Base-by-base conservation (phyloP, 1,140 invertebrate species). In the Cryptotermes secundus region DNA sequence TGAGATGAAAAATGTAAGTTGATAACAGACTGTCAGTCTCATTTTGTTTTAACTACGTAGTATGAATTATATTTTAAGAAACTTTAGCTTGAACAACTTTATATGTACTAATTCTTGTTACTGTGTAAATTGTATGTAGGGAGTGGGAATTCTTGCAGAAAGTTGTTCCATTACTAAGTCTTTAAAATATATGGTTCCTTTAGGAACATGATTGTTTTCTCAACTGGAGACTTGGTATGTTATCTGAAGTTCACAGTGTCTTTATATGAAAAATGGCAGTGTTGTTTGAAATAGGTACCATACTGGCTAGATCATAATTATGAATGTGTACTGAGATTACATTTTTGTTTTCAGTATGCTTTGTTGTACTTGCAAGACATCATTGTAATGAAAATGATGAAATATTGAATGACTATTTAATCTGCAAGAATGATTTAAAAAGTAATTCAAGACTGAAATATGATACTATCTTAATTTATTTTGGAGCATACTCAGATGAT, bases 31-130 rank as follows among this genome's bases (percentile, higher is more conserved):
- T 49, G 45, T 49, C 16, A 49, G 16, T 49, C 45, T 49, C 7
- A 19, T 49, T 49, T 49, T 49, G 16, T 49, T 49, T 2, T 49
- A 49, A 49, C 45, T 49, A 14, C 2, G 2, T n/a, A n/a, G n/a
- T 49, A 19, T 49, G 9, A 49, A 49, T 49, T 49, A 49, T 49
- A 49, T 49, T 49, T 2, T 19, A 12, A 2, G 12, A 65, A n/a
- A 65, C n/a, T 65, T 65, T 4, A n/a, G 59, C 59, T 65, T 65
- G 59, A n/a, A 65, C 59, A 65, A n/a, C 59, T 65, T n/a, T 65
- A 65, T 31, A 65, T n/a, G 24, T 65, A 65, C 59, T n/a, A 65
- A 65, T 65, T 65, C 59, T n/a, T 65, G 24, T n/a, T 65, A n/a
- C 6, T 65, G 24, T 65, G 59, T 65, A 65, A 6, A 26, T n/a